phyloP scores from a whole-genome alignment of 2,113 vertebrate species.

The Acrocephalus arundinaceus region DNA sequence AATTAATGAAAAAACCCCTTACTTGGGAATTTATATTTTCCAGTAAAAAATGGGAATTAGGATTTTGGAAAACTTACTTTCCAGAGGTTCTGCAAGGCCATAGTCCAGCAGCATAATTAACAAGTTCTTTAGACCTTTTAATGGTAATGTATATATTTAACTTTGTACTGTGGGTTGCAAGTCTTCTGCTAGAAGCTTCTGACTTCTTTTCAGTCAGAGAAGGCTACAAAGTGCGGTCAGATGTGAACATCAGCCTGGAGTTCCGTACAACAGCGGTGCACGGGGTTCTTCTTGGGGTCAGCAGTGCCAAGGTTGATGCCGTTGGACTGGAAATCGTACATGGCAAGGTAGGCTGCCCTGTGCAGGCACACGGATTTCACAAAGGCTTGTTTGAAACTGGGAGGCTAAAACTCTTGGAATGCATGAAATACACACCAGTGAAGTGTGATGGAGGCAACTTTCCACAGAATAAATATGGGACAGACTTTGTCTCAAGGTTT shows the following conservation, averaged over 20 bases:
- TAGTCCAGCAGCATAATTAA: background rate
- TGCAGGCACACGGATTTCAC: background rate
- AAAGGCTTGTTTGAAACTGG: background rate
- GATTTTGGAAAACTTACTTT: background rate
- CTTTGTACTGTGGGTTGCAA: background rate
- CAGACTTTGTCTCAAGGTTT: background rate
- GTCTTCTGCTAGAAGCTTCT: background rate
- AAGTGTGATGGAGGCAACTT: background rate
- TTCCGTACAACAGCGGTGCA: slow-evolving; percentile 81
- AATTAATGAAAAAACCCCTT: background rate
- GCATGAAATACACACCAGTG: background rate
- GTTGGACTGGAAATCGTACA: slow-evolving; percentile 90
- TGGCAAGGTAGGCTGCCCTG: slow-evolving; percentile 81
- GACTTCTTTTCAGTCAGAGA: slow-evolving; percentile 79
- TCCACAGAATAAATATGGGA: background rate
- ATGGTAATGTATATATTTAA: background rate
- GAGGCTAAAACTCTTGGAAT: background rate
- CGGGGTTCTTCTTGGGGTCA: slow-evolving; percentile 86
- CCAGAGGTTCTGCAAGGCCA: background rate
- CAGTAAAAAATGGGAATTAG: background rate
- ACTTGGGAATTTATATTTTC: background rate
- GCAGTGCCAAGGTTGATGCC: slow-evolving; percentile 91
- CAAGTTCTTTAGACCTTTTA: background rate
- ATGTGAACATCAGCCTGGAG: slow-evolving; percentile 84
- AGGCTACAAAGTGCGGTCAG: slow-evolving; percentile 91